Conservation (phyloP, 2,113 vertebrate species). For the Tragulus kanchil region DNA sequence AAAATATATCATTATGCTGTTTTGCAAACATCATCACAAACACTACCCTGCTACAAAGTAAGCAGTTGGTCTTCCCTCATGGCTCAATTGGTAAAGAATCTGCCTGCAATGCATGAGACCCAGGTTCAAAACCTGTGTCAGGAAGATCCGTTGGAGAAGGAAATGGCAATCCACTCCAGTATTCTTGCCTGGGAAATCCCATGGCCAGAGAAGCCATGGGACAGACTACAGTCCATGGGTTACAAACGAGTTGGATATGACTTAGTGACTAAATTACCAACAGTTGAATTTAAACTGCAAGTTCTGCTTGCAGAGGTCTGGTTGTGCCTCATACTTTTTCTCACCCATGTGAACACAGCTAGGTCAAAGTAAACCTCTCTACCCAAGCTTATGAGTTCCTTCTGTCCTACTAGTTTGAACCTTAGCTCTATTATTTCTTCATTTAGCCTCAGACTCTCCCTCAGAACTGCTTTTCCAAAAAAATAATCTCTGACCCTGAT, state of each 20-base stretch:
- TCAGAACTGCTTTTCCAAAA: slow-evolving; percentile 2
- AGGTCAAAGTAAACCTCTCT: background rate
- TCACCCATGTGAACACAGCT: background rate
- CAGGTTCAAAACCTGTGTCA: too few relatives aligned
- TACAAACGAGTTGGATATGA: too few relatives aligned
- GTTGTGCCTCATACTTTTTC: background rate
- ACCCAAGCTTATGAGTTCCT: background rate
- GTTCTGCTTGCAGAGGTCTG: background rate
- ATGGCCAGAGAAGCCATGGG: too few relatives aligned
- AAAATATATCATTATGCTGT: background rate
- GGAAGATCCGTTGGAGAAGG: too few relatives aligned
- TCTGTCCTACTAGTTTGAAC: background rate
- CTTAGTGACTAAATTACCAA: too few relatives aligned
- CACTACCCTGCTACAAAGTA: background rate
- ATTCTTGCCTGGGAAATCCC: too few relatives aligned
- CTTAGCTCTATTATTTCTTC: background rate
- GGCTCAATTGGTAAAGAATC: too few relatives aligned
- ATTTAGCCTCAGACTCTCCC: background rate
- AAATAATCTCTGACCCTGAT: slow-evolving; percentile 56
- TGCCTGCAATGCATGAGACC: too few relatives aligned
- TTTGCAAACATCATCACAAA: slow-evolving; percentile 10
- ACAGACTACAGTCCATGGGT: too few relatives aligned
- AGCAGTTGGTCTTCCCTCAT: background rate
- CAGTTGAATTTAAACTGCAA: background rate
- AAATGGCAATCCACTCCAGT: too few relatives aligned